Conservation (phyloP, 2,888 invertebrate species). For the Amphipoea oculea region DNA sequence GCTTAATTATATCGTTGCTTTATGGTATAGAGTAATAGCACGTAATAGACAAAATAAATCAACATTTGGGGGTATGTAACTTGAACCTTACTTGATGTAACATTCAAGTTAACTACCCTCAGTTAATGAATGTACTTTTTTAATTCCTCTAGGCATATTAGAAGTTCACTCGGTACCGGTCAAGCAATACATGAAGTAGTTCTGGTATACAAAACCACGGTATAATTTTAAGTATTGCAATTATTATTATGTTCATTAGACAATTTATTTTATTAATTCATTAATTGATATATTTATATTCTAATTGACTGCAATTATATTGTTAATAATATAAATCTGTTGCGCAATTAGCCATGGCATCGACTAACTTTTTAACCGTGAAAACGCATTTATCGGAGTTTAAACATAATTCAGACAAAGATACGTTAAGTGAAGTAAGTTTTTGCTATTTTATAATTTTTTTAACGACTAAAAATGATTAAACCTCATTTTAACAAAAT, state of each 20-base stretch:
- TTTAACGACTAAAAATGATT: neutral
- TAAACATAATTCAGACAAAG: constrained; percentile 86
- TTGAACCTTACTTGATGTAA: neutral
- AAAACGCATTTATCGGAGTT: constrained; percentile 89
- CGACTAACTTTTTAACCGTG: constrained; percentile 83
- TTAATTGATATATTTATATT: constrained; percentile 67
- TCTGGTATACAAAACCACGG: constrained; percentile 70
- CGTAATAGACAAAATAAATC: constrained; percentile 1
- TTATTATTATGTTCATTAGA: constrained; percentile 74
- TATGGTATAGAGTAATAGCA: constrained; percentile 17
- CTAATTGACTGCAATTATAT: constrained; percentile 73
- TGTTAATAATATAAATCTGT: constrained; percentile 65
- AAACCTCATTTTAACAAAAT: neutral
- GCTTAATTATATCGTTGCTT: neutral
- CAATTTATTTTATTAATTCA: constrained; percentile 73
- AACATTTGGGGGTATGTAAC: constrained; percentile 18
- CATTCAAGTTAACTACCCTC: constrained; percentile 51
- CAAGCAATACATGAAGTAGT: constrained; percentile 77
- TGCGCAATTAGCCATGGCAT: constrained; percentile 75
- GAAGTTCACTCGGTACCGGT: constrained; percentile 75
- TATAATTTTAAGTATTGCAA: constrained; percentile 69
- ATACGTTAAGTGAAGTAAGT: constrained; percentile 88
- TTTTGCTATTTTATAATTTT: constrained; percentile 15
- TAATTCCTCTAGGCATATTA: constrained; percentile 1
- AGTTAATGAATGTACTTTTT: constrained; percentile 6